phyloP scores from a whole-genome alignment of 2,797 vertebrate genomes.

The Gobio occitaniae region DNA sequence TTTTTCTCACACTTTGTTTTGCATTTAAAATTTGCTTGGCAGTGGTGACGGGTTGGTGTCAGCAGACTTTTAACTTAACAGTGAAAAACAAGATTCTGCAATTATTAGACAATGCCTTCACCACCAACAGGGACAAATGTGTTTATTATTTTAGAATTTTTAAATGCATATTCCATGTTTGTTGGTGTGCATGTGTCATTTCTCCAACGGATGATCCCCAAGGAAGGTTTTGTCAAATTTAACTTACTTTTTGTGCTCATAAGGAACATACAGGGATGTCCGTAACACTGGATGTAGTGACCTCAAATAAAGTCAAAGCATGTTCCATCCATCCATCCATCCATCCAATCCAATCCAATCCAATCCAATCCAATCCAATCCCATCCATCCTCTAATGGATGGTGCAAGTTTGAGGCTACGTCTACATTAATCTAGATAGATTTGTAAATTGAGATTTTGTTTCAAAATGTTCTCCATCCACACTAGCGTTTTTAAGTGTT shows the following conservation, averaged over 20 bases:
- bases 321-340: background rate
- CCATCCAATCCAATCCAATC: background rate
- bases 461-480: too few species aligned
- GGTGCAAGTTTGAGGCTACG: too few species aligned
- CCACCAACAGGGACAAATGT: background rate
- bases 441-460: too few species aligned
- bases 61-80: constrained; percentile 7
- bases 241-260: background rate
- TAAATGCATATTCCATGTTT: background rate
- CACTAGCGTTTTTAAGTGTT: too few species aligned
- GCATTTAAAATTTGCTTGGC: constrained; percentile 12
- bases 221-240: background rate
- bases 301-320: background rate
- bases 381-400: background rate
- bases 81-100: background rate
- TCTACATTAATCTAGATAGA: too few species aligned
- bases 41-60: background rate
- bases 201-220: background rate
- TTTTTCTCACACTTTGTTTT: constrained; percentile 3
- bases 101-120: constrained; percentile 1
- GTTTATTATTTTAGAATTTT: background rate
- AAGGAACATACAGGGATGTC: background rate
- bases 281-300: background rate
- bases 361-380: background rate
- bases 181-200: background rate